Conservation (phyloP, 1,140 invertebrate genomes). For the Pseudomyrmex sp. region DNA sequence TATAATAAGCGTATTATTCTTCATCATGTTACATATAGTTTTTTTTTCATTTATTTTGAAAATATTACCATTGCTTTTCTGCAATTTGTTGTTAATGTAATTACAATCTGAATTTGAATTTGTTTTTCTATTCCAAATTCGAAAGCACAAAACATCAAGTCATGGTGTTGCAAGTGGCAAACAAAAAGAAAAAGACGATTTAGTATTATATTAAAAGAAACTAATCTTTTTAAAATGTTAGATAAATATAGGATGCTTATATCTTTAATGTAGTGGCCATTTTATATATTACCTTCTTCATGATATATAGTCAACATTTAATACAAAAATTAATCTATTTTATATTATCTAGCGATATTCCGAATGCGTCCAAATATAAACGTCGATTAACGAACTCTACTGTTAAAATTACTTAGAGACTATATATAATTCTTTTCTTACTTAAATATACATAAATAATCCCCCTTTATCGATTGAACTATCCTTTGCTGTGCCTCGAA, state of each 20-base stretch:
- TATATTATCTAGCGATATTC: conserved; percentile 65
- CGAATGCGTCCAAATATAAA: conserved; percentile 61
- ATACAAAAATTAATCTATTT: conserved; percentile 75
- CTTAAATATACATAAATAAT: conserved; percentile 75
- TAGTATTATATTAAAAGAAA: background rate
- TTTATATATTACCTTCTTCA: conserved; percentile 38
- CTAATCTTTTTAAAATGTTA: background rate
- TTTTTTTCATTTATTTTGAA: no score
- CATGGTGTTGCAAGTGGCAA: background rate
- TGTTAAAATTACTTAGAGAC: conserved; percentile 71
- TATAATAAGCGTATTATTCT: background rate
- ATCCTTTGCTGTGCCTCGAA: conserved; percentile 49
- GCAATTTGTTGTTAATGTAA: no score
- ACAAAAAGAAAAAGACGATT: background rate
- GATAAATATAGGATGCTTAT: background rate
- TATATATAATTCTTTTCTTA: conserved; percentile 56
- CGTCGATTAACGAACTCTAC: conserved; percentile 69
- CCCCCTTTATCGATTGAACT: conserved; percentile 59
- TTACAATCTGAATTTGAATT: no score
- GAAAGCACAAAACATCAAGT: background rate
- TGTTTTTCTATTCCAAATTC: no score
- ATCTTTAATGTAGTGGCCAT: conserved; percentile 2
- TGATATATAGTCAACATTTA: conserved; percentile 69
- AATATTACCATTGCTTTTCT: no score
- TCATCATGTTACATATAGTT: no score